A percentile compares a stretch with the other conserved stretches of the same genome.
Evolutionary conservation across 2,113 vertebrate genomes (phyloP).

Genomic region (Vulpes vulpes): DNA sequence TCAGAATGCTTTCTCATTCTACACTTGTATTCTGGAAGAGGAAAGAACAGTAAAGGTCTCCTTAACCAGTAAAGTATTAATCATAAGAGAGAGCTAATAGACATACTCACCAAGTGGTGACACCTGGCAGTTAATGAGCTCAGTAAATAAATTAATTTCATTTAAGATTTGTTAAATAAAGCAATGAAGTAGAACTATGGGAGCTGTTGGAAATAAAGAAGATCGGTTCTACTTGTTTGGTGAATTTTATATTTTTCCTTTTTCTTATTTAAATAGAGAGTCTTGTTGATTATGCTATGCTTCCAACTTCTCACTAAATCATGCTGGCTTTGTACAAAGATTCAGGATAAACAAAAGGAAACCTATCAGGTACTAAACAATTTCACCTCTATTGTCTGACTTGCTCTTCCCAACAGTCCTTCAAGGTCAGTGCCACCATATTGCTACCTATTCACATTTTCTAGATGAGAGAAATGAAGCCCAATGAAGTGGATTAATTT

Average conservation of each 20-base stretch:
- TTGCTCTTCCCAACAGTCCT: neutral
- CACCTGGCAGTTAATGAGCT: neutral
- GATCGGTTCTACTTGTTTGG: neutral
- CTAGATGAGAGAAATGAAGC: neutral
- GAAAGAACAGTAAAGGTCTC: neutral
- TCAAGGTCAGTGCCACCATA: neutral
- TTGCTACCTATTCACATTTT: neutral
- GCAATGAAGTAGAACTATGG: neutral
- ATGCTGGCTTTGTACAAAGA: neutral
- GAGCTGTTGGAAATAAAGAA: neutral
- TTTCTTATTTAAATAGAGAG: neutral
- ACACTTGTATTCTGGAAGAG: neutral
- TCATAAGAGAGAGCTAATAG: neutral
- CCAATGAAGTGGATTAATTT: neutral
- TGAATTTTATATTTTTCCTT: neutral
- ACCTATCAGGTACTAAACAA: neutral
- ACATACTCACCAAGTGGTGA: neutral
- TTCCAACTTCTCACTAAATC: neutral
- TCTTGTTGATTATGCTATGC: neutral
- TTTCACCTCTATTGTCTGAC: neutral
- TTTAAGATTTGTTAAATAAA: constrained; percentile 34
- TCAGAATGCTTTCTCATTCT: neutral
- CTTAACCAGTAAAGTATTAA: neutral
- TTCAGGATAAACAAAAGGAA: neutral
- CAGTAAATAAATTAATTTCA: constrained; percentile 16